Conservation (phyloP, 2,888 invertebrate species). For the Sarcophaga carnaria region DNA sequence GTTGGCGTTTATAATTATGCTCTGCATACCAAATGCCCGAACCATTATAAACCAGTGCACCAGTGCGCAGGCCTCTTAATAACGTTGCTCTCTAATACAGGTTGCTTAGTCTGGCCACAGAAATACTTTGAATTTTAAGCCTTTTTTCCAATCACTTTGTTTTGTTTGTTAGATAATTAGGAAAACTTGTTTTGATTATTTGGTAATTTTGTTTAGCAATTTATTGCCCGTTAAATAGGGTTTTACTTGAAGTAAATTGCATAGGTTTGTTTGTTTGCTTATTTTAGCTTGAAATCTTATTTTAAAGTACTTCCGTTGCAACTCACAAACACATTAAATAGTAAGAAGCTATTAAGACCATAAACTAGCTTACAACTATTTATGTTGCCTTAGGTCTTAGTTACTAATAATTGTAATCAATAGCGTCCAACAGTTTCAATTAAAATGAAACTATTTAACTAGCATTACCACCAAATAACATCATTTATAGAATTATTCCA, state of each 20-base stretch:
- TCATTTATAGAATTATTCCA: too few species aligned
- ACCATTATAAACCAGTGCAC: constrained; percentile 8
- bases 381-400: too few species aligned
- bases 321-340: too few species aligned
- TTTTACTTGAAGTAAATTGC: neutral
- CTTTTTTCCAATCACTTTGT: neutral
- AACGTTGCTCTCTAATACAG: neutral
- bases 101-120: neutral
- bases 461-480: too few species aligned
- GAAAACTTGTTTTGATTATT: constrained; percentile 39
- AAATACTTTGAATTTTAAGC: neutral
- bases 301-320: too few species aligned
- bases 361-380: too few species aligned
- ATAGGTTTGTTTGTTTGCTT: too few species aligned
- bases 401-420: too few species aligned
- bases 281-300: too few species aligned
- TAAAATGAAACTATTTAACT: too few species aligned
- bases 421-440: too few species aligned
- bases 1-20: constrained; percentile 61
- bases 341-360: too few species aligned
- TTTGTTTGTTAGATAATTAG: constrained; percentile 20
- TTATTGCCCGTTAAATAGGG: constrained; percentile 42
- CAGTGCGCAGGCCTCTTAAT: constrained; percentile 2
- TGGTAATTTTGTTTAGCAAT: constrained; percentile 30
- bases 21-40: constrained; percentile 44